These are phyloP conservation scores for Periophthalmodon schlosseri DNA, from an alignment of 2,113 vertebrate genomes.

Conservation along the genomic window DNA sequence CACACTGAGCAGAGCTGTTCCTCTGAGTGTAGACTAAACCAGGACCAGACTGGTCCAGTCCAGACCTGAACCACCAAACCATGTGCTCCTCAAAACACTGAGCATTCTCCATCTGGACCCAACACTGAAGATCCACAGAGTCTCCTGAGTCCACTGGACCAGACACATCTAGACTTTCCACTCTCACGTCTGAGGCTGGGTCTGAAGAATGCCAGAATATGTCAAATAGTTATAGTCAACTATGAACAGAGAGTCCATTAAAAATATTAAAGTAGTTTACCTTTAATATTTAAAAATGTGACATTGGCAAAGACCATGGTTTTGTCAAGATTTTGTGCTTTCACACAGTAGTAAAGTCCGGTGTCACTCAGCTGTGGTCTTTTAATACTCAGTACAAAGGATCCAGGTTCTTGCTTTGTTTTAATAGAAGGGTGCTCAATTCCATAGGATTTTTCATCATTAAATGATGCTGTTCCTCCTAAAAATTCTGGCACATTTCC, in stretches of 20 bases:
- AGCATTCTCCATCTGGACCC: no score
- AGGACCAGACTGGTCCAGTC: no score
- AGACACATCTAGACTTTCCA: neutral
- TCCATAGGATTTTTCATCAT: neutral
- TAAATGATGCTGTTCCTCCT: neutral
- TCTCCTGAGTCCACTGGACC: no score
- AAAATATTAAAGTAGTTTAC: conserved; percentile 21
- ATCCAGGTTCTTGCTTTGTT: conserved; percentile 25
- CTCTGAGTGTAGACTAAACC: no score
- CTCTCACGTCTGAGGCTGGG: neutral
- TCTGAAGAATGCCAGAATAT: neutral
- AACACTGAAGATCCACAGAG: no score
- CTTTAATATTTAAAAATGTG: conserved; percentile 35
- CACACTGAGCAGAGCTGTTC: no score
- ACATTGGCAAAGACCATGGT: neutral
- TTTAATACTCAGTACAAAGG: conserved; percentile 39
- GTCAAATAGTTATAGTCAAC: neutral
- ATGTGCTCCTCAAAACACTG: no score
- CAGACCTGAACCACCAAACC: no score
- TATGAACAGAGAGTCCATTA: neutral
- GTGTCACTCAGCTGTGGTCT: conserved; percentile 25
- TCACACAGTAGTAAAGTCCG: conserved; percentile 48
- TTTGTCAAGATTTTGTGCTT: neutral
- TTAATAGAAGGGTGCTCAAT: no score
- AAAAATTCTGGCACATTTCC: conserved; percentile 23